A percentile compares a stretch with the other conserved stretches of the same genome.
These are phyloP conservation scores for Ceratoteleas bidentatus DNA, from an alignment of 1,140 invertebrate species.

Conservation along the genomic window DNA sequence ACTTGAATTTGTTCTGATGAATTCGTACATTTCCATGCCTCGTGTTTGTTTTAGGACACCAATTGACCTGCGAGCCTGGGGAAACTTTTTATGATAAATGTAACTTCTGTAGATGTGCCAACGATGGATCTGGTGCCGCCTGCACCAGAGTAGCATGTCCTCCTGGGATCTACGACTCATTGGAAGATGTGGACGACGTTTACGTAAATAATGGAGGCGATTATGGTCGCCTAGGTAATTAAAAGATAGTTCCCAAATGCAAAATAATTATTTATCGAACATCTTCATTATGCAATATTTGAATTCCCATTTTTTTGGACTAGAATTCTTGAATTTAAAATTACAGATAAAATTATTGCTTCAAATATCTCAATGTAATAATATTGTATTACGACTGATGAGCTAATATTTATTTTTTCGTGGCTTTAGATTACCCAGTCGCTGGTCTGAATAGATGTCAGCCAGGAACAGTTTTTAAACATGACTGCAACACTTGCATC, in stretches of 20 bases:
- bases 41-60: too few relatives aligned
- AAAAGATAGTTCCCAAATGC: too few relatives aligned
- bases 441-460: neutral
- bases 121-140: slow-evolving; percentile 17
- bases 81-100: slow-evolving; percentile 23
- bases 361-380: too few relatives aligned
- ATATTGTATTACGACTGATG: neutral
- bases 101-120: slow-evolving; percentile 23
- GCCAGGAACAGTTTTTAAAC: slow-evolving; percentile 29
- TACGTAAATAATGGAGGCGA: too few relatives aligned
- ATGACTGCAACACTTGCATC: slow-evolving; percentile 24
- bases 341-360: too few relatives aligned
- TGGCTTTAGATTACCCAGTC: neutral
- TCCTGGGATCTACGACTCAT: slow-evolving; percentile 30
- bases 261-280: too few relatives aligned
- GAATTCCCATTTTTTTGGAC: too few relatives aligned
- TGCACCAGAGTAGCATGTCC: slow-evolving; percentile 46
- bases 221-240: too few relatives aligned
- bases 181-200: slow-evolving; percentile 14
- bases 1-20: too few relatives aligned
- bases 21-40: too few relatives aligned
- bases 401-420: neutral
- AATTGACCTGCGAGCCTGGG: slow-evolving; percentile 17
- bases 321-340: too few relatives aligned
- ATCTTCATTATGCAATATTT: too few relatives aligned